Conservation (phyloP, 2,797 vertebrate genomes). For the Anas bernieri region DNA sequence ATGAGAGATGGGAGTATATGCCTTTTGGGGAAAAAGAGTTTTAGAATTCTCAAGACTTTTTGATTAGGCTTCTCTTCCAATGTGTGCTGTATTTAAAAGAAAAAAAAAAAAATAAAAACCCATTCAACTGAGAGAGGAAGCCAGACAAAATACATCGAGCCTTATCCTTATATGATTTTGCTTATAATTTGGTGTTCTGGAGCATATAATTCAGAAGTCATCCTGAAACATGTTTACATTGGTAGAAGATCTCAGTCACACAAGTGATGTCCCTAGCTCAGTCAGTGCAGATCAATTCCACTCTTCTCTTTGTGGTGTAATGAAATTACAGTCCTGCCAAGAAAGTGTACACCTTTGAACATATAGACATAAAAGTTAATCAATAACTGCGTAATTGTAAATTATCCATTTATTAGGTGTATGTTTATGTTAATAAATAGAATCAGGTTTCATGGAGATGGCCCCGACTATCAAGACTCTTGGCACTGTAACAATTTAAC, state of each 20-base stretch:
- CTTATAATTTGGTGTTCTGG: neutral
- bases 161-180: neutral
- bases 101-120: neutral
- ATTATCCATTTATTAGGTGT: slow-evolving; percentile 49
- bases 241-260: neutral
- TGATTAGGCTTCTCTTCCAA: neutral
- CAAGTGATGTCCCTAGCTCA: neutral
- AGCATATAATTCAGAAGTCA: neutral
- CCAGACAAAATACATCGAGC: neutral
- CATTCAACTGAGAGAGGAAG: neutral
- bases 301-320: neutral
- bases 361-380: slow-evolving; percentile 14
- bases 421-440: slow-evolving; percentile 20
- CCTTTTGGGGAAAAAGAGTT: neutral
- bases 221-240: neutral
- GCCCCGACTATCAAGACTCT: neutral
- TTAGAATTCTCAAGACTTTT: slow-evolving; percentile 3
- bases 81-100: neutral
- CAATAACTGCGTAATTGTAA: slow-evolving; percentile 52
- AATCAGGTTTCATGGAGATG: neutral
- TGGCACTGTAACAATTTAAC: neutral
- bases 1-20: neutral
- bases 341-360: neutral
- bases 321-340: slow-evolving; percentile 32
- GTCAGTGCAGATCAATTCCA: neutral